Evolutionary conservation across 1,140 invertebrate species (phyloP).

Genomic region (Ceratoteleas bidentatus): DNA sequence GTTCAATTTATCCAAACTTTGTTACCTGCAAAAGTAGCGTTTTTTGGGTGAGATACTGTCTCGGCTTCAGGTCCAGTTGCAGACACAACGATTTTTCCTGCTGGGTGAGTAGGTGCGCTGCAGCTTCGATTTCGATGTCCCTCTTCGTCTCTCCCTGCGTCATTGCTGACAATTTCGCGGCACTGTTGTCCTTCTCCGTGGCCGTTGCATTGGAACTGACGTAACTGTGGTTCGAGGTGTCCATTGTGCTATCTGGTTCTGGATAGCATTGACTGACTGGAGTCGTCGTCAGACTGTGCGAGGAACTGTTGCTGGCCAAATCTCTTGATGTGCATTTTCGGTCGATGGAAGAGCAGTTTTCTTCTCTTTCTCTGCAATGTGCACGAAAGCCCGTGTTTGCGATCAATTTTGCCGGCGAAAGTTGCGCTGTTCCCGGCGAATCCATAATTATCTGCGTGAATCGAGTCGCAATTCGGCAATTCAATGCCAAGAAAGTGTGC

Average conservation of each 20-base stretch:
- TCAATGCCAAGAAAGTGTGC: background rate
- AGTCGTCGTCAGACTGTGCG: conserved; percentile 79
- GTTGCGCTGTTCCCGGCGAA: too few relatives aligned
- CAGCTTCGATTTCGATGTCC: conserved; percentile 78
- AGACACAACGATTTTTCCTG: conserved; percentile 80
- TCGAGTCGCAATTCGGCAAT: too few relatives aligned
- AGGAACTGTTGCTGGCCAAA: conserved; percentile 76
- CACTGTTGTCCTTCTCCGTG: conserved; percentile 70
- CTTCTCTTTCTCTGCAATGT: conserved; percentile 86
- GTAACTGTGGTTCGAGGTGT: conserved; percentile 70
- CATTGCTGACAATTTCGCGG: conserved; percentile 57
- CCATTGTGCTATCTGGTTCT: conserved; percentile 78
- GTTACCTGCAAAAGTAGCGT: conserved; percentile 79
- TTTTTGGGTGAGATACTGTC: conserved; percentile 81
- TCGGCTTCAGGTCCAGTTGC: conserved; percentile 79
- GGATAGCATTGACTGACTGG: conserved; percentile 77
- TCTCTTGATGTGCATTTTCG: conserved; percentile 86
- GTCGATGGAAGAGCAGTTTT: conserved; percentile 89
- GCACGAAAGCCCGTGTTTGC: background rate
- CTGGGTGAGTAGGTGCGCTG: conserved; percentile 78
- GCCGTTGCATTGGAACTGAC: conserved; percentile 67
- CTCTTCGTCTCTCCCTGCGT: conserved; percentile 68
- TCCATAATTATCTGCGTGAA: too few relatives aligned
- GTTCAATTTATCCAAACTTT: too few relatives aligned
- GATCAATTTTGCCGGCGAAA: background rate